Base-by-base conservation (phyloP, 2,797 vertebrate genomes). In the Lepidocolaptes lacrymiger region DNA sequence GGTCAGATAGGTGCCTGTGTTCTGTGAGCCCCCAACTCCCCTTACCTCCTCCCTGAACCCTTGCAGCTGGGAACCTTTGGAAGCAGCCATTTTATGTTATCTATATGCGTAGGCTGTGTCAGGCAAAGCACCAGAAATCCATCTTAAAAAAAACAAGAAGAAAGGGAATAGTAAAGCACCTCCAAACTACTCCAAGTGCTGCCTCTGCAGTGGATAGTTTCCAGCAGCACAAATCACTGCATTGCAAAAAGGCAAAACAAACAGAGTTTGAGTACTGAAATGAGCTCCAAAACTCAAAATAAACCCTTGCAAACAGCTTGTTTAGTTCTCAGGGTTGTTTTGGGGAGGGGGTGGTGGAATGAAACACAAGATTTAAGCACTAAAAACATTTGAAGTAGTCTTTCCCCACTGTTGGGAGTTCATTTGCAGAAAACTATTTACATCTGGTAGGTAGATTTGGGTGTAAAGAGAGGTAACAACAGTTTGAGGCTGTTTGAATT, bases 121-220 rank as follows among this genome's bases (percentile, higher is more conserved):
- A 22, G 55, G 66, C 51, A 85, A 72, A 92, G 64, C 84, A 81
- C 36, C n/a, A 93, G 73, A 68, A 90, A 91, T 58, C 62, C 37
- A 10, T 86, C 6, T 16, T 0, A 26, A 91, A 83, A 84, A 80
- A 34, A 15, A 8, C 2, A 63, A 68, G 43, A 91, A 84, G 39
- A 86, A 78, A 76, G 56, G 52, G 77, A 94, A 85, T 59, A 79
- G 55, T 44, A 87, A 92, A 96, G 39, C 23, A 52, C 26, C 39
- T 92, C 37, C 28, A 63, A 56, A 71, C 74, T 76, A 36, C 13
- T 94, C 36, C 84, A 59, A 74, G 64, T 23, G 44, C 80, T 85
- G 48, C 55, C 36, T 93, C 67, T 95, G 92, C 78, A 72, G 73
- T 36, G 54, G 54, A 54, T 88, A 75, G 73, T 79, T 95, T 90